Percentiles rank a stretch among this genome's conserved stretches.
Conservation (phyloP, 2,113 vertebrate species). For the Mola mola region DNA sequence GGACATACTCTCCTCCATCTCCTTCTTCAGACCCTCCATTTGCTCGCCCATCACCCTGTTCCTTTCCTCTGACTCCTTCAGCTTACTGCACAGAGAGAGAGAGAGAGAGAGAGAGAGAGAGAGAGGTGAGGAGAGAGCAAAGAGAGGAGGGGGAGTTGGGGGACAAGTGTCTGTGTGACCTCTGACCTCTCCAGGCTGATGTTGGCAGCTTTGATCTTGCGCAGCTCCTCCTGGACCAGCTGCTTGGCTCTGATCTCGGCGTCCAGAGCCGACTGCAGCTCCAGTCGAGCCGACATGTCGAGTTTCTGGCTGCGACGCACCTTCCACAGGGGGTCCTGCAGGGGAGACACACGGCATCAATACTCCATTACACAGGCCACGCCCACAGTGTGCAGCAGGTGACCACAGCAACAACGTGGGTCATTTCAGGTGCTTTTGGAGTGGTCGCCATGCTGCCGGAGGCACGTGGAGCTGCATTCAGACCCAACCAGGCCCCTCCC, state of each 20-base stretch:
- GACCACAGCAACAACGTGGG: too few relatives aligned
- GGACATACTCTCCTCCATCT: conserved; percentile 89
- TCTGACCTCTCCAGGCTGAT: conserved; percentile 92
- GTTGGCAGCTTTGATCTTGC: conserved; percentile 89
- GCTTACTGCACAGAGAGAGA: conserved; percentile 81
- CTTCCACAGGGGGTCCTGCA: conserved; percentile 96
- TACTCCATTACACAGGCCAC: not conserved
- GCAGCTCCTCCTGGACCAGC: conserved; percentile 92
- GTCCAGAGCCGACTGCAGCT: conserved; percentile 96
- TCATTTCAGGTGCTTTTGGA: too few relatives aligned
- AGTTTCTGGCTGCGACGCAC: conserved; percentile 96
- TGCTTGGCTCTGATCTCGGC: conserved; percentile 97
- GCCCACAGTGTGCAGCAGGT: too few relatives aligned
- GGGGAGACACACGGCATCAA: not conserved
- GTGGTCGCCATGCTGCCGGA: too few relatives aligned
- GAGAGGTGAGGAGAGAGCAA: not conserved
- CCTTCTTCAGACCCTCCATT: conserved; percentile 90
- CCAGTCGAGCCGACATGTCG: conserved; percentile 96
- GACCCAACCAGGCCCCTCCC: too few relatives aligned
- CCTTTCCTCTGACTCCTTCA: conserved; percentile 89
- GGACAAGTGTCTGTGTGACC: not conserved
- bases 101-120: not conserved
- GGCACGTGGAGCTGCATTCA: not conserved
- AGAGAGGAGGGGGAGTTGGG: not conserved
- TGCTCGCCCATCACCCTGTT: conserved; percentile 88